Conservation (phyloP, 2,113 vertebrate species). For the Paramormyrops kingsleyae region DNA sequence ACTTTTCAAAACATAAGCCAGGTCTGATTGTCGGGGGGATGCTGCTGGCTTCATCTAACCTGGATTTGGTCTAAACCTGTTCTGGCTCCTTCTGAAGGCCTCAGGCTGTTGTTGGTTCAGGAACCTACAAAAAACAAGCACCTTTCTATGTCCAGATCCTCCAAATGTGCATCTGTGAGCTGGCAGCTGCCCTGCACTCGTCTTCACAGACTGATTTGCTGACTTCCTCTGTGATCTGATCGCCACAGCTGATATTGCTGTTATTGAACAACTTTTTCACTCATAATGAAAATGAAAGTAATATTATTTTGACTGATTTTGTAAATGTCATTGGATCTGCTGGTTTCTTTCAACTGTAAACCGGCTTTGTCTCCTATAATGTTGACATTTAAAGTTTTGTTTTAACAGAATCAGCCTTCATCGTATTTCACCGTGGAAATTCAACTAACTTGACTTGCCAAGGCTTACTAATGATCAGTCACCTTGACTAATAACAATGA, state of each 20-base stretch:
- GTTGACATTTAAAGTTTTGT: background rate
- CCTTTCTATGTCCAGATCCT: background rate
- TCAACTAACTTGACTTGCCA: background rate
- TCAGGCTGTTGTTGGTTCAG: background rate
- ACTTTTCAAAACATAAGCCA: background rate
- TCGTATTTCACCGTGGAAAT: background rate
- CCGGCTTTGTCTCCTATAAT: background rate
- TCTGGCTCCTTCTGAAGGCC: background rate
- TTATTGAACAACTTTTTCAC: background rate
- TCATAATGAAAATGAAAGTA: background rate
- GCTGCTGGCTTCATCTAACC: background rate
- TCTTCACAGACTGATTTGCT: background rate
- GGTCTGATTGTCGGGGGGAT: background rate
- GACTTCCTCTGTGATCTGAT: background rate
- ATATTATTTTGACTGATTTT: background rate
- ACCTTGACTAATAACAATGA: background rate
- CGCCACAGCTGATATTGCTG: background rate
- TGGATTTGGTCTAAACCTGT: background rate
- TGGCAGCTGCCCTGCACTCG: background rate
- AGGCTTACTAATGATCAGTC: background rate
- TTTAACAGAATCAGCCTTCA: background rate
- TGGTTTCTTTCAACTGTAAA: background rate
- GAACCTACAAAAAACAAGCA: background rate
- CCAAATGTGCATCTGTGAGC: background rate
- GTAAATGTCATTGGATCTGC: background rate